Evolutionary conservation across 1,140 invertebrate genomes (phyloP), one percentile per base, ranked within the genome.

Genomic region (Cotesia vestalis): DNA sequence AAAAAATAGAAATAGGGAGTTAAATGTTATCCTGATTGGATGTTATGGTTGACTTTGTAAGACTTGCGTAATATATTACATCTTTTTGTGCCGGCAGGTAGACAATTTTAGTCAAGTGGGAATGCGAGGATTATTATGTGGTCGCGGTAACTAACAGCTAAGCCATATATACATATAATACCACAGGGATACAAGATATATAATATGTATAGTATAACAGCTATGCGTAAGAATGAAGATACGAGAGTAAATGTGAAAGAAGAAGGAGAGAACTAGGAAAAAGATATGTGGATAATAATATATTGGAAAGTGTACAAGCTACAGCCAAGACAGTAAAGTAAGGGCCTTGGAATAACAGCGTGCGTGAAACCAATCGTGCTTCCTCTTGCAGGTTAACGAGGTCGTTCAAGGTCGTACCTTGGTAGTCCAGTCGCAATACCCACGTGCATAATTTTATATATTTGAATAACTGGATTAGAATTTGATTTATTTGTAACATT

Each of bases 331-430:
- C 14, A 62, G 52, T n/a, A 5, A 67, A 64, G 14, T 20, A 20
- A 59, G 53, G 17, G 57, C 14, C 57, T 27, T 59, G 17, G 57
- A 59, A 59, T 59, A 59, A 59, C 57, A 64, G 35, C 62, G 14
- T 46, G 66, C 69, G 69, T 64, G 69, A 64, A 71, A 71, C 69
- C 71, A 67, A 75, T 75, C 74, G 74, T 66, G 74, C 71, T 73
- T 75, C 73, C 73, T 75, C 74, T 66, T 68, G 74, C 73, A 68
- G 71, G 74, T 73, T 75, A 75, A 75, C 74, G 74, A 75, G 74
- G 74, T 73, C 74, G 71, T 71, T 75, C 74, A 75, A 75, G 74
- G 74, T 73, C 74, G 74, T 71, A 64, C 63, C 59, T 74, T 59
- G 55, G 12, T 51, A 35, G 36, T 34, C 68, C 68, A 52, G 35